phyloP scores from a whole-genome alignment of 2,888 invertebrate species.

The Acrobasis consociella region DNA sequence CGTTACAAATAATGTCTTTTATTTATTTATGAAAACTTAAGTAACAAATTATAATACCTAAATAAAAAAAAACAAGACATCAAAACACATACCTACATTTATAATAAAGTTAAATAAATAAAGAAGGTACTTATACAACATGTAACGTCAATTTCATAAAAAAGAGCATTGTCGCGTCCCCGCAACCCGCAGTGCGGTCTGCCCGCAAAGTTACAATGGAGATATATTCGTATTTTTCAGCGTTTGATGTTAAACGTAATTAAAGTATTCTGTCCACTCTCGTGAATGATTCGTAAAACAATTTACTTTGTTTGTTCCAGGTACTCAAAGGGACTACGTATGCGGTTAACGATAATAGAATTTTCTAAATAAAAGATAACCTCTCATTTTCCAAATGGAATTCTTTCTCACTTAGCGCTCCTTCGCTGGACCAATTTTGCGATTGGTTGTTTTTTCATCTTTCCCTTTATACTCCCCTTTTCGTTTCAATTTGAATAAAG shows the following conservation, averaged over 20 bases:
- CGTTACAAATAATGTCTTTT: too few relatives aligned
- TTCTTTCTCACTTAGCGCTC: conserved; percentile 29
- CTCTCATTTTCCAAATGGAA: conserved; percentile 34
- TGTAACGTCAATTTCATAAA: too few relatives aligned
- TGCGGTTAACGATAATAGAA: conserved; percentile 31
- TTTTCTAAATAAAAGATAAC: conserved; percentile 34
- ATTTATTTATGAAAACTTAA: too few relatives aligned
- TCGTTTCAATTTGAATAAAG: conserved; percentile 19
- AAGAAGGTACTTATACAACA: too few relatives aligned
- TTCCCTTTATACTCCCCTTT: conserved; percentile 10
- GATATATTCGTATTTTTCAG: neutral
- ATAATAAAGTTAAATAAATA: too few relatives aligned
- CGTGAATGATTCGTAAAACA: conserved; percentile 25
- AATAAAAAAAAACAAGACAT: too few relatives aligned
- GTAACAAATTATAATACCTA: too few relatives aligned
- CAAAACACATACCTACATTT: too few relatives aligned
- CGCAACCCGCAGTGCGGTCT: too few relatives aligned
- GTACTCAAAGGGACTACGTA: conserved; percentile 34
- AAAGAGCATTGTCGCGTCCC: too few relatives aligned
- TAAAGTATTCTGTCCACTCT: neutral
- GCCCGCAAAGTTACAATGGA: too few relatives aligned
- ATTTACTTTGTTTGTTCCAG: conserved; percentile 36
- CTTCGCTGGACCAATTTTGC: conserved; percentile 9
- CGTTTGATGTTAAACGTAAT: neutral
- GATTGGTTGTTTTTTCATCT: conserved; percentile 23